A percentile compares a stretch with the other conserved stretches of the same genome.
These are phyloP conservation scores for Elysia chlorotica DNA, from an alignment of 1,140 invertebrate genomes.

Conservation along the genomic window DNA sequence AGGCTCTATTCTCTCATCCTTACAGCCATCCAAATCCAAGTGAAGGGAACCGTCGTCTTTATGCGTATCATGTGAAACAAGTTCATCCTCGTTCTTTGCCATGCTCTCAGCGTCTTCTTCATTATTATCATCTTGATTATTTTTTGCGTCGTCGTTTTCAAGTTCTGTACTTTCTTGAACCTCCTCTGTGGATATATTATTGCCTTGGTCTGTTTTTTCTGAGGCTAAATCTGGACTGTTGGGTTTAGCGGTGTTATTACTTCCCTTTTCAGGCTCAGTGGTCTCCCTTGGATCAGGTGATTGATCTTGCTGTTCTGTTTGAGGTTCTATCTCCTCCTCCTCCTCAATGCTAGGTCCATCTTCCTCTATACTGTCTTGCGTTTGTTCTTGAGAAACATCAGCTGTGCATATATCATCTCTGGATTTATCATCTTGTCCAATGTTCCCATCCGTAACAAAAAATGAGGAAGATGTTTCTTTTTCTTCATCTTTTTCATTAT, in stretches of 20 bases:
- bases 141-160: neutral
- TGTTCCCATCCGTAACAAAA: conserved; percentile 9
- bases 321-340: neutral
- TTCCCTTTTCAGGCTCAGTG: too few relatives aligned
- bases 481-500: neutral
- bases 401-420: neutral
- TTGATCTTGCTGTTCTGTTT: neutral
- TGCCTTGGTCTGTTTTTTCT: too few relatives aligned
- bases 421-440: neutral
- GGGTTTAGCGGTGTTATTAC: too few relatives aligned
- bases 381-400: neutral
- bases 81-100: too few relatives aligned
- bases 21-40: neutral
- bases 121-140: neutral
- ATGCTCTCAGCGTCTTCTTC: neutral
- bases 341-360: neutral
- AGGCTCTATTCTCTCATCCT: neutral
- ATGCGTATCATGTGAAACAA: neutral
- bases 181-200: too few relatives aligned
- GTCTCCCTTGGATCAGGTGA: too few relatives aligned
- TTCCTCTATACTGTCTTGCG: neutral
- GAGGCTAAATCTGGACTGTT: too few relatives aligned
- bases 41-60: too few relatives aligned
- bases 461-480: neutral
- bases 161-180: neutral